Percentiles rank a stretch among this genome's conserved stretches.
phyloP scores from a whole-genome alignment of 2,888 invertebrate genomes.

The Pollenia amentaria region DNA sequence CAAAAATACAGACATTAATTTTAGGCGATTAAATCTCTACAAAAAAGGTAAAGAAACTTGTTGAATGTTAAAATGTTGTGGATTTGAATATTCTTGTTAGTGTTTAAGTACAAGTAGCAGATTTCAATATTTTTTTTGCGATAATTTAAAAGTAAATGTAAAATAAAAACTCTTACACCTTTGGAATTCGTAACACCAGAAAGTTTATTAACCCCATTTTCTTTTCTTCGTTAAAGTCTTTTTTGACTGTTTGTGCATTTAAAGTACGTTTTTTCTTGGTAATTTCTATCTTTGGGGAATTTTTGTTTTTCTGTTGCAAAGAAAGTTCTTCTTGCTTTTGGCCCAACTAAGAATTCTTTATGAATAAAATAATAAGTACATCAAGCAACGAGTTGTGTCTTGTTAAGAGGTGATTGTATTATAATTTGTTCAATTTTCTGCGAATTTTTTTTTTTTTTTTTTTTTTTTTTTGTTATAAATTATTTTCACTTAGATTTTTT shows the following conservation, averaged over 20 bases:
- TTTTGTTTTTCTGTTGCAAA: neutral
- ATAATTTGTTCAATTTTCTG: slow-evolving; percentile 30
- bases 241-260: neutral
- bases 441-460: neutral
- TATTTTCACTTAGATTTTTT: neutral
- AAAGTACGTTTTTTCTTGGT: neutral
- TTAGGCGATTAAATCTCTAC: neutral
- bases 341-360: slow-evolving; percentile 12
- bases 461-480: neutral
- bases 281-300: neutral
- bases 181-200: neutral
- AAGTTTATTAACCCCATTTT: slow-evolving; percentile 36
- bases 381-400: slow-evolving; percentile 5
- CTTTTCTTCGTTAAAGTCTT: neutral
- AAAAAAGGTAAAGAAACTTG: slow-evolving; percentile 17
- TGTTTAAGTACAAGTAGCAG: too few species aligned
- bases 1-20: neutral
- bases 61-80: slow-evolving; percentile 21
- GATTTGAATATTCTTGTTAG: too few species aligned
- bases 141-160: neutral
- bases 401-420: slow-evolving; percentile 35
- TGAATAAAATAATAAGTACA: neutral
- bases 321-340: neutral
- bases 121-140: neutral
- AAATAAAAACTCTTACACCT: neutral